Percentiles rank a stretch among this genome's conserved stretches.
Evolutionary conservation across 2,113 vertebrate species (phyloP).

Genomic region (Butorides virescens): DNA sequence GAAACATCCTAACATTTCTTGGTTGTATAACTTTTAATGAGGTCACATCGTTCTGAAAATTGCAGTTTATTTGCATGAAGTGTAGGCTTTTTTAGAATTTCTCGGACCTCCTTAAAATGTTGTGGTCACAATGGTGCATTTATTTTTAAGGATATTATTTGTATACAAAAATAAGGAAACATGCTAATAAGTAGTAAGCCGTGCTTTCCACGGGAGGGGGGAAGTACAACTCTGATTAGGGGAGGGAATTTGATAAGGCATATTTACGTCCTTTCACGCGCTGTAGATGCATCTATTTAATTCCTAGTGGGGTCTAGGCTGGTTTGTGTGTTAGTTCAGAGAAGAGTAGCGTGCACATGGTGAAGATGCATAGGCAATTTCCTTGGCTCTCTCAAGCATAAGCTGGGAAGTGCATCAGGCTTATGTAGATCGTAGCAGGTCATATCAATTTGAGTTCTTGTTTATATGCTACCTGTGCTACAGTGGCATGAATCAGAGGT

Average conservation of each 20-base stretch:
- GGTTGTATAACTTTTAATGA: neutral
- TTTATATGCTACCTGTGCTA: neutral
- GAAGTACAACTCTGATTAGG: neutral
- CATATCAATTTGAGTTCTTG: neutral
- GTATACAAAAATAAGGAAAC: neutral
- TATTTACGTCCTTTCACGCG: neutral
- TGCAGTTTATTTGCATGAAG: neutral
- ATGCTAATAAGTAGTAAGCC: neutral
- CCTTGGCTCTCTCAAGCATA: neutral
- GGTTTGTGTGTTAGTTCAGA: neutral
- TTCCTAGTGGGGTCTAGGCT: neutral
- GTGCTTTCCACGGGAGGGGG: neutral
- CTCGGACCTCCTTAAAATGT: neutral
- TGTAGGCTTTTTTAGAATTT: neutral
- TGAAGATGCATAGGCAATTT: neutral
- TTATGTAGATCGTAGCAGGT: neutral
- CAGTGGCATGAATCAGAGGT: neutral
- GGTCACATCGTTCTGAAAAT: neutral
- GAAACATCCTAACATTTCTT: neutral
- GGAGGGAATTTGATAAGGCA: neutral
- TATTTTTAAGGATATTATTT: neutral
- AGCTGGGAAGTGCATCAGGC: neutral
- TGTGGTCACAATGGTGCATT: neutral
- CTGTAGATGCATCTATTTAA: neutral
- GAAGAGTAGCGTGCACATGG: neutral